Conservation (phyloP, 2,888 invertebrate species). For the Tetheella fluctuosa region DNA sequence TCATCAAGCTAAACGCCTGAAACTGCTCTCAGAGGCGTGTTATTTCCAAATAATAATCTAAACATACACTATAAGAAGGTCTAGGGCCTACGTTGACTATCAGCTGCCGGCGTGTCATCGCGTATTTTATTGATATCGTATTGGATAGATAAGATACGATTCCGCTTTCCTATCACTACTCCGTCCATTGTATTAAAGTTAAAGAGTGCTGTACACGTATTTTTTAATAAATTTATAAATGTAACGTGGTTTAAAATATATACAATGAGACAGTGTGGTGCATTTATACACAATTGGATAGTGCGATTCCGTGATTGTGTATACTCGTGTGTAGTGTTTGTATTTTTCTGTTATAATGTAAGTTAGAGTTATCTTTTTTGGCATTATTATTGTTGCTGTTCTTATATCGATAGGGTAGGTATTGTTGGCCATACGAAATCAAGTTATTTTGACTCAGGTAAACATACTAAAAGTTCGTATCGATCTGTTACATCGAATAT, state of each 20-base stretch:
- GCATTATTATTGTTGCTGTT: not conserved
- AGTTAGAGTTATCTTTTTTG: conserved; percentile 35
- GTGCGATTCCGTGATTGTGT: conserved; percentile 50
- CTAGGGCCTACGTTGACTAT: conserved; percentile 41
- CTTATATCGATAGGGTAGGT: no score
- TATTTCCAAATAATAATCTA: not conserved
- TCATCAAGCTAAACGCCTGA: no score
- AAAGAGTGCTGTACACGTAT: conserved; percentile 43
- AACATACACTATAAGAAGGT: conserved; percentile 38
- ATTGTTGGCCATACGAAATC: no score
- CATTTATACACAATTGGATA: conserved; percentile 45
- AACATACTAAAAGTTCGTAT: no score
- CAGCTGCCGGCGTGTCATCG: conserved; percentile 28
- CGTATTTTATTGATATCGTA: conserved; percentile 67
- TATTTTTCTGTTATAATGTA: conserved; percentile 60
- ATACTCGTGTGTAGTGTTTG: conserved; percentile 38
- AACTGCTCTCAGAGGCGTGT: not conserved
- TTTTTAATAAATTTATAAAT: conserved; percentile 35
- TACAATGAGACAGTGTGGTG: conserved; percentile 54
- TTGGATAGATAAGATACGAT: conserved; percentile 73
- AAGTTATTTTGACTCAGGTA: no score
- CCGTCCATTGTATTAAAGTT: conserved; percentile 50
- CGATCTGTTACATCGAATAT: no score
- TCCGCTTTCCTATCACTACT: conserved; percentile 54
- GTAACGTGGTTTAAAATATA: conserved; percentile 39